Conservation (phyloP, 2,113 vertebrate species). For the Chrysemys picta region DNA sequence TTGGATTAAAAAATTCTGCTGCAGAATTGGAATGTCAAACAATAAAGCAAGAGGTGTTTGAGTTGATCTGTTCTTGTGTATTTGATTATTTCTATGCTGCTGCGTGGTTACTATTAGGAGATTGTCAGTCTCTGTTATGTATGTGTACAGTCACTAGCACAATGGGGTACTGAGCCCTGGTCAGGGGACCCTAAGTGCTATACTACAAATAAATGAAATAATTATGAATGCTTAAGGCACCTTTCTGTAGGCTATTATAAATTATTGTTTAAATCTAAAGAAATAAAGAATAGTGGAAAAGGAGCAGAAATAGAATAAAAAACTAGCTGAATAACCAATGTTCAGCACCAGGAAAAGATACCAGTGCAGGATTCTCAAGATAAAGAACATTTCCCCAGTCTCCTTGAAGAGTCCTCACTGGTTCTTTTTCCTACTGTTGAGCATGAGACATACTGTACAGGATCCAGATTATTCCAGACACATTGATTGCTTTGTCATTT, state of each 20-base stretch:
- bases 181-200: neutral
- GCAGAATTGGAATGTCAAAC: constrained; percentile 7
- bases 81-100: neutral
- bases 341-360: neutral
- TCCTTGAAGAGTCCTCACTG: neutral
- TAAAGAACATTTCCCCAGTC: neutral
- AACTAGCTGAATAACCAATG: neutral
- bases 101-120: neutral
- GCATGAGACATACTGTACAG: neutral
- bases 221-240: neutral
- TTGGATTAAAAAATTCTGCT: neutral
- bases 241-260: neutral
- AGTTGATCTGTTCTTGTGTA: neutral
- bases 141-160: neutral
- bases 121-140: neutral
- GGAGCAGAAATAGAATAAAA: neutral
- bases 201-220: neutral
- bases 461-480: constrained; percentile 17
- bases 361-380: neutral
- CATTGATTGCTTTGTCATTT: constrained; percentile 54
- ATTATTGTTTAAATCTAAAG: neutral
- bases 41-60: neutral
- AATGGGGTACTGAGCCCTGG: neutral
- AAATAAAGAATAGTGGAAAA: neutral
- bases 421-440: constrained; percentile 37